A percentile compares a stretch with the other conserved stretches of the same genome.
Evolutionary conservation across 2,113 vertebrate species (phyloP).

Genomic region (Xiphias gladius): DNA sequence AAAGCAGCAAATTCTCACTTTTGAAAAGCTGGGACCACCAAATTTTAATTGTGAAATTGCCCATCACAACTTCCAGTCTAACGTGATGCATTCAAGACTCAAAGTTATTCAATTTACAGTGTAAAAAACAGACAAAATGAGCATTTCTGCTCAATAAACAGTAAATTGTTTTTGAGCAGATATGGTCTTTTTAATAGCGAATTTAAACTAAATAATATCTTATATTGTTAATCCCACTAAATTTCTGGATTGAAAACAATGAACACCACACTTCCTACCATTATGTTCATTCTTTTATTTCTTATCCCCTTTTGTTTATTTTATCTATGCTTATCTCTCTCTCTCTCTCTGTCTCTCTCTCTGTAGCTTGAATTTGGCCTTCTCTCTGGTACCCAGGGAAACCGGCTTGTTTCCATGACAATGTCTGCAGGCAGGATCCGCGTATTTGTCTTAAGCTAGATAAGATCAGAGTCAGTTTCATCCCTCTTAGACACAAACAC

Average conservation of each 20-base stretch:
- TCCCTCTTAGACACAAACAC: conserved; percentile 62
- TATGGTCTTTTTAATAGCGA: neutral
- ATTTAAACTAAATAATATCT: conserved; percentile 22
- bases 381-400: conserved; percentile 80
- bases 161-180: conserved; percentile 3
- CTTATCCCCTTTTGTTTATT: conserved; percentile 60
- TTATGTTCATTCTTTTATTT: conserved; percentile 47
- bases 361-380: conserved; percentile 70
- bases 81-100: neutral
- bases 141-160: neutral
- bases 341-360: conserved; percentile 31
- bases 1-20: neutral
- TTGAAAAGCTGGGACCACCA: no score
- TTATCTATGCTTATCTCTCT: conserved; percentile 60
- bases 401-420: conserved; percentile 84
- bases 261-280: conserved; percentile 28
- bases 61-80: neutral
- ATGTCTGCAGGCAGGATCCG: conserved; percentile 81
- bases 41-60: neutral
- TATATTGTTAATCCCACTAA: conserved; percentile 21
- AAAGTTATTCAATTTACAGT: neutral
- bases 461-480: conserved; percentile 82
- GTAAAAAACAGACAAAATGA: neutral
- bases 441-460: conserved; percentile 82
- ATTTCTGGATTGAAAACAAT: conserved; percentile 46